These are phyloP conservation scores for Isichthys henryi DNA, from an alignment of 2,113 vertebrate genomes.

Conservation along the genomic window DNA sequence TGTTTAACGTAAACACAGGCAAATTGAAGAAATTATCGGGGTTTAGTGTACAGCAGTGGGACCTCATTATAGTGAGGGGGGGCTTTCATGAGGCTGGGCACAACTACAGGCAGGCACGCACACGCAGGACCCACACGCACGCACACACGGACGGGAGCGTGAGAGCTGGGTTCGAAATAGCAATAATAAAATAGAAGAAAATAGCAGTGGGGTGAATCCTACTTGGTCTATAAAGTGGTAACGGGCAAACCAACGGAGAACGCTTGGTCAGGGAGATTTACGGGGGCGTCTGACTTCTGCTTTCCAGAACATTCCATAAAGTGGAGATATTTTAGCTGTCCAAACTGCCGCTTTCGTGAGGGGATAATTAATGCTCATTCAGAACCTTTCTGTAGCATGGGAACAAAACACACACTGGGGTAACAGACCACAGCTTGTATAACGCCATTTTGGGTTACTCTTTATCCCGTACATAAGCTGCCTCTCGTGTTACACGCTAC, in stretches of 20 bases:
- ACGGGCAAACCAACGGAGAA: background rate
- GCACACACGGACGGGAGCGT: background rate
- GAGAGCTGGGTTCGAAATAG: background rate
- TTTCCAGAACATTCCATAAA: constrained; percentile 2
- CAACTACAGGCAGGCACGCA: background rate
- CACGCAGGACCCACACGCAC: background rate
- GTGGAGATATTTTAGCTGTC: background rate
- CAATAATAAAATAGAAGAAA: background rate
- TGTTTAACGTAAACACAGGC: background rate
- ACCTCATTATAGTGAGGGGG: background rate
- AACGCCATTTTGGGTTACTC: background rate
- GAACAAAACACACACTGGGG: background rate
- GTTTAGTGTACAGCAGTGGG: background rate
- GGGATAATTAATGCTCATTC: background rate
- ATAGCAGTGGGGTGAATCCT: background rate
- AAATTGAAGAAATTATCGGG: background rate
- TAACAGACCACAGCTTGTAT: background rate
- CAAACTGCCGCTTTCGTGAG: background rate
- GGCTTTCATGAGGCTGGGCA: background rate
- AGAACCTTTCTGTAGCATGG: background rate
- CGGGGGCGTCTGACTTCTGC: background rate
- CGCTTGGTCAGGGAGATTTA: background rate
- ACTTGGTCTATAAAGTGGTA: constrained; percentile 6
- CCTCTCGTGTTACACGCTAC: background rate
- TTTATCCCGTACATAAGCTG: background rate